Evolutionary conservation across 2,888 invertebrate genomes (phyloP).

Genomic region (Scaptodrosophila latifasciaeformis): DNA sequence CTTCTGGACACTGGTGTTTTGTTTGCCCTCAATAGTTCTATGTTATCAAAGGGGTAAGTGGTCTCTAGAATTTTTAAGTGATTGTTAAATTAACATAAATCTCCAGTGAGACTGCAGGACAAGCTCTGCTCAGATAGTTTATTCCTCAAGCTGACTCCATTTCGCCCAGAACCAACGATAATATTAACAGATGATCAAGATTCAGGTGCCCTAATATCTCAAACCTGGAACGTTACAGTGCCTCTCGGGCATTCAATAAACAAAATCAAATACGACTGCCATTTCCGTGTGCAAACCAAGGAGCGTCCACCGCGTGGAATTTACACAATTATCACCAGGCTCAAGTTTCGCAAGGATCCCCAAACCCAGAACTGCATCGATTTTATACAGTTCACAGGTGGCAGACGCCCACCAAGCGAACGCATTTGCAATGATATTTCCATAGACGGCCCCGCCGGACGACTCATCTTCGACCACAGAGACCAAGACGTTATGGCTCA

Average conservation of each 20-base stretch:
- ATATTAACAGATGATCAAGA: constrained; percentile 66
- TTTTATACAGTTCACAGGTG: constrained; percentile 69
- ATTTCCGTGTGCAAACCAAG: constrained; percentile 66
- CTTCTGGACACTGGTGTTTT: too few species aligned
- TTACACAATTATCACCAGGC: constrained; percentile 70
- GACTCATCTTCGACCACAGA: constrained; percentile 69
- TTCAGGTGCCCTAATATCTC: constrained; percentile 70
- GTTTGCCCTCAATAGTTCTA: not conserved
- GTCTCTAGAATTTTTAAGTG: not conserved
- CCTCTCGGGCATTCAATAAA: constrained; percentile 53
- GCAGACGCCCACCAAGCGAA: constrained; percentile 69
- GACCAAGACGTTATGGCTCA: constrained; percentile 64
- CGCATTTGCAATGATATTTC: constrained; percentile 69
- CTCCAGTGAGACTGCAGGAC: constrained; percentile 68
- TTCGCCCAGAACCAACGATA: constrained; percentile 66
- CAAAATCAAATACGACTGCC: constrained; percentile 69
- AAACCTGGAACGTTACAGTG: constrained; percentile 70
- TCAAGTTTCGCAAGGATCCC: constrained; percentile 69
- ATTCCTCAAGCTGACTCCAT: constrained; percentile 58
- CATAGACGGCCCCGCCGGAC: constrained; percentile 65
- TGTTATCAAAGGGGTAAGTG: constrained; percentile 29
- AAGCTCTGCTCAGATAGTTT: constrained; percentile 70
- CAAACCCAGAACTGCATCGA: constrained; percentile 63
- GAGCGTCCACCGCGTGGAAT: constrained; percentile 64
- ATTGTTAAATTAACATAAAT: constrained; percentile 1